Base-by-base conservation (phyloP, 2,797 vertebrate genomes). In the Bucorvus abyssinicus region DNA sequence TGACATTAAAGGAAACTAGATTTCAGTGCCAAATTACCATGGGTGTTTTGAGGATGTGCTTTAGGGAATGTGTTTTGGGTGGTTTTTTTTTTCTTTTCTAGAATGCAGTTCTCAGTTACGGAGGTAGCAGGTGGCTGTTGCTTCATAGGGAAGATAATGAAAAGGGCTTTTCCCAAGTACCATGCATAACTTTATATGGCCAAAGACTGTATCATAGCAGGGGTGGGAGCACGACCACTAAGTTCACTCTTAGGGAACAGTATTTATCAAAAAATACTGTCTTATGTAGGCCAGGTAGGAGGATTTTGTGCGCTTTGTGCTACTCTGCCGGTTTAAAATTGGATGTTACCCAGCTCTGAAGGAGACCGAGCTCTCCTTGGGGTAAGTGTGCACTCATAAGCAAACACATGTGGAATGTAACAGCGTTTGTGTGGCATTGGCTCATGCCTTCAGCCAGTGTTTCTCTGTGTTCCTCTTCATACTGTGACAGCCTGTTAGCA, bases 131-230 rank as follows among this genome's bases (percentile, higher is more conserved):
- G 26, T 85, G 34, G 22, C 38, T 75, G 20, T 76, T 78, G 5
- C 63, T 87, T 86, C 6, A 1, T 19, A 19, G 22, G 26, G 53
- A 42, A 67, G 57, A 13, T 82, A 32, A 63, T 6, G 40, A 60
- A 29, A 23, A 47, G 15, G n/a, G 23, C 47, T 83, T 83, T 83
- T 47, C 36, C 23, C 5, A 50, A 26, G 34, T 74, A 44, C 26
- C 2, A 12, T 6, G 26, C 0, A 0, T 67, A 52, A 56, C 26
- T 84, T 59, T 15, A 16, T 23, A 42, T 0, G 2, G 30, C 34
- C 40, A 47, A 60, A 49, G 49, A 13, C 36, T 79, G 19, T 32
- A 5, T 71, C 18, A 1, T 14, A n/a, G 27, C 0, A 0, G 13
- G 57, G 5, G 14, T 67, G 59, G 29, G 45, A 78, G 38, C 12